Evolutionary conservation across 2,113 vertebrate genomes (phyloP).

Genomic region (Cepphus grylle): DNA sequence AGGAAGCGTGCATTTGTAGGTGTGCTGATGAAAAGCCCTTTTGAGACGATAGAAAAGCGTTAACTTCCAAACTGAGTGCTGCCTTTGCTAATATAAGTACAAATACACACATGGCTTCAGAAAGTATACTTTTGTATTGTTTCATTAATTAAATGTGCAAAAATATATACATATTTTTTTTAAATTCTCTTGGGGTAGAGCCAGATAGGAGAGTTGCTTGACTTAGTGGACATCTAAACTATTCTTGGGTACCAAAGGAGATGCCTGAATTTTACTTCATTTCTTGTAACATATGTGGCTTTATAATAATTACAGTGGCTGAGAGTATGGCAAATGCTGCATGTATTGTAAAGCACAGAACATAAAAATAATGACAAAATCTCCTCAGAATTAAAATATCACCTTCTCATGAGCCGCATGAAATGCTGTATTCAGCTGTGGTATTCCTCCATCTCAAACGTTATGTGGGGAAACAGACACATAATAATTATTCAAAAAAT

Average conservation of each 20-base stretch:
- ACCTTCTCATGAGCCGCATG: background rate
- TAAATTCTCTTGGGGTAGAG: background rate
- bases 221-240: background rate
- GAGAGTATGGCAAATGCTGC: background rate
- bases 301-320: background rate
- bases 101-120: background rate
- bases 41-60: background rate
- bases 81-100: background rate
- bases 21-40: slow-evolving; percentile 3
- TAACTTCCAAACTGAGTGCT: background rate
- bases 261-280: background rate
- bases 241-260: background rate
- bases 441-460: background rate
- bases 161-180: background rate
- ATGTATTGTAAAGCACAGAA: background rate
- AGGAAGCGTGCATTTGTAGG: background rate
- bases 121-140: background rate
- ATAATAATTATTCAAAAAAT: background rate
- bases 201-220: background rate
- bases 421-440: background rate
- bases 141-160: background rate
- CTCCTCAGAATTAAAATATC: background rate
- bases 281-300: background rate
- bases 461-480: background rate
- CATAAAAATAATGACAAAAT: background rate